Evolutionary conservation across 2,113 vertebrate genomes (phyloP).

Genomic region (Centropus unirufus): DNA sequence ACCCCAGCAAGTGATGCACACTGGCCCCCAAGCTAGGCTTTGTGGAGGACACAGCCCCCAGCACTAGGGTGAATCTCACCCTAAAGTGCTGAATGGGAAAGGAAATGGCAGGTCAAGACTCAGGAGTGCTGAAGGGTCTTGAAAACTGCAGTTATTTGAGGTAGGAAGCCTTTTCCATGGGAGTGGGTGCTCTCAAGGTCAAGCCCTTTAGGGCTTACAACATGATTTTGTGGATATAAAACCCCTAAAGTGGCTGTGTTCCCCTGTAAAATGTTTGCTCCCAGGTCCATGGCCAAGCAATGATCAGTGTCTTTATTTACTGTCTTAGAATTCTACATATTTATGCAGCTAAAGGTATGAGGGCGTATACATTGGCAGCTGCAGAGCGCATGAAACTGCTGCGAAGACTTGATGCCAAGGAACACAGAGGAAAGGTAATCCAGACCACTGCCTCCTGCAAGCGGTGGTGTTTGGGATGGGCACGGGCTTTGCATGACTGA

Average conservation of each 20-base stretch:
- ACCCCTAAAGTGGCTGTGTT: background rate
- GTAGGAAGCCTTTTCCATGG: background rate
- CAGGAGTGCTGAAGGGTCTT: background rate
- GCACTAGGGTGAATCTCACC: background rate
- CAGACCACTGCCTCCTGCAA: background rate
- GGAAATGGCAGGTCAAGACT: background rate
- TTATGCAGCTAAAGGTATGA: conserved; percentile 70
- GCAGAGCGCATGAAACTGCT: conserved; percentile 56
- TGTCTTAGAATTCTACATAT: conserved; percentile 73
- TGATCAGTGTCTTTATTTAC: conserved; percentile 37
- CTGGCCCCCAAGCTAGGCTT: background rate
- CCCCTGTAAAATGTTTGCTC: background rate
- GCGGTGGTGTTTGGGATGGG: background rate
- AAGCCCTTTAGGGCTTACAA: background rate
- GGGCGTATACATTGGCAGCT: conserved; percentile 31
- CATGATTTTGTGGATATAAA: background rate
- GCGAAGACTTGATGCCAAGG: conserved; percentile 55
- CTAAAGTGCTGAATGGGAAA: background rate
- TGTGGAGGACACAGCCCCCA: background rate
- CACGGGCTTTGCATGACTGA: background rate
- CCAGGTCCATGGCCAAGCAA: background rate
- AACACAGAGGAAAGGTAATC: conserved; percentile 71
- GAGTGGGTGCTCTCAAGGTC: background rate
- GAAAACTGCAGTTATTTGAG: background rate
- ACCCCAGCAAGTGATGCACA: fast-evolving